Evolutionary conservation across 2,797 vertebrate genomes (phyloP), one percentile per base, ranked within the genome.

Genomic region (Petrocephalus schoutedeni): DNA sequence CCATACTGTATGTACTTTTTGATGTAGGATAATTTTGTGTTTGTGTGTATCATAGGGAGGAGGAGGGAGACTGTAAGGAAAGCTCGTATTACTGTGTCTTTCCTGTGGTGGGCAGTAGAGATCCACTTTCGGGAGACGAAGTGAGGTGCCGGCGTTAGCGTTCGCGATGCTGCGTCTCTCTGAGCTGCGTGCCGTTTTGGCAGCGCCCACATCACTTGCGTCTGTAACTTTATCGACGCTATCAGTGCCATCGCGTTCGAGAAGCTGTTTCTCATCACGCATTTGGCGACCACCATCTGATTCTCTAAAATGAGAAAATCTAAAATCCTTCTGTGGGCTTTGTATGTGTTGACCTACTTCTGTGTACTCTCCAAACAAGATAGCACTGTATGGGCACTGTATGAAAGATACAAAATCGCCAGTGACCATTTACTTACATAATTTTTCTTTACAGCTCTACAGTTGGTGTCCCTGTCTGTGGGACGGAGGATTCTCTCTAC

Each of bases 91-190:
- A 4, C 77, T 10, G 2, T 8, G 1, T 83, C 23, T 54, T 21
- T 56, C 88, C 88, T 83, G 85, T 19, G 57, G 86, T 41, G 49
- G 86, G 88, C 86, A 61, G 21, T 87, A 89, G 74, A 87, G 74
- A 41, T 54, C 74, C 57, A 84, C 57, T 21, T 87, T 51, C 14
- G 32, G 23, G 57, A 19, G 12, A 23, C 9, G 3, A 45, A 4
- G 12, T 12, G 14, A 87, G 7, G 74, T 23, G 41, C 28, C 1
- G 45, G 45, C n/a, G n/a, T 83, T 56, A 84, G 32, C 56, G 3
- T 45, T 57, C 28, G 12, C 8, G 21, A 21, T 36, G 14, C 54
- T n/a, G 8, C 4, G 53, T 45, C 23, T 8, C 2, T n/a, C 41
- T 49, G 57, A 36, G 28, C 5, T 32, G 49, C n/a, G 0, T 85